These are phyloP conservation scores for Dasypolia templi DNA, from an alignment of 2,888 invertebrate species.

Conservation along the genomic window DNA sequence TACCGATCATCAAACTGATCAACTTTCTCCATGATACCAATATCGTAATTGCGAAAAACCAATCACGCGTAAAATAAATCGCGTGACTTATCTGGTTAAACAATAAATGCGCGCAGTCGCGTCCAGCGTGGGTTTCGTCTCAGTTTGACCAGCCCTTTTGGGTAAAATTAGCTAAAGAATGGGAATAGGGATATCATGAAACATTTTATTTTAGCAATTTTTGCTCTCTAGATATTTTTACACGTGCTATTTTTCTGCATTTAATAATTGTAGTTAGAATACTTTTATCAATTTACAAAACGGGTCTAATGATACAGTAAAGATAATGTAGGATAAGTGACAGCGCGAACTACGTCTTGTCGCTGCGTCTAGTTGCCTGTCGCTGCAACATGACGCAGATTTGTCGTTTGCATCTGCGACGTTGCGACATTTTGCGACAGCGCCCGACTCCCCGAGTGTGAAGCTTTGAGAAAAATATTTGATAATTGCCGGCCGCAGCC, in stretches of 20 bases:
- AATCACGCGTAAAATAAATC: too few species aligned
- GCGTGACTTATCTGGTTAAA: not conserved
- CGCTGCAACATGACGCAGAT: not conserved
- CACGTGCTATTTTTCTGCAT: not conserved
- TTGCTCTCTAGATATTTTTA: not conserved
- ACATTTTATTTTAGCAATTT: slow-evolving; percentile 1
- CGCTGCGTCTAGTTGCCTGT: too few species aligned
- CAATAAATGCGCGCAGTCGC: not conserved
- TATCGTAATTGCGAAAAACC: too few species aligned
- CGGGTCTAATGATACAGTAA: not conserved
- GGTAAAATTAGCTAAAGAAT: not conserved
- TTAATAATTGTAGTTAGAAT: not conserved
- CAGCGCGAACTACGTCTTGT: not conserved
- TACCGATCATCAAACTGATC: too few species aligned
- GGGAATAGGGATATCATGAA: not conserved
- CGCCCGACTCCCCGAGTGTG: too few species aligned
- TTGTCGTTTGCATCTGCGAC: not conserved
- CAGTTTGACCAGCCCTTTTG: not conserved
- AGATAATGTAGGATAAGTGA: not conserved
- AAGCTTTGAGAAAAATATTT: too few species aligned
- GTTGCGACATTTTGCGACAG: too few species aligned
- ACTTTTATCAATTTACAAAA: not conserved
- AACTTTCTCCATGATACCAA: too few species aligned
- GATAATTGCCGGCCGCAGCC: too few species aligned
- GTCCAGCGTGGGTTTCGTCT: not conserved